These are phyloP conservation scores for Phasia obesa DNA, from an alignment of 2,888 invertebrate genomes.

Conservation along the genomic window DNA sequence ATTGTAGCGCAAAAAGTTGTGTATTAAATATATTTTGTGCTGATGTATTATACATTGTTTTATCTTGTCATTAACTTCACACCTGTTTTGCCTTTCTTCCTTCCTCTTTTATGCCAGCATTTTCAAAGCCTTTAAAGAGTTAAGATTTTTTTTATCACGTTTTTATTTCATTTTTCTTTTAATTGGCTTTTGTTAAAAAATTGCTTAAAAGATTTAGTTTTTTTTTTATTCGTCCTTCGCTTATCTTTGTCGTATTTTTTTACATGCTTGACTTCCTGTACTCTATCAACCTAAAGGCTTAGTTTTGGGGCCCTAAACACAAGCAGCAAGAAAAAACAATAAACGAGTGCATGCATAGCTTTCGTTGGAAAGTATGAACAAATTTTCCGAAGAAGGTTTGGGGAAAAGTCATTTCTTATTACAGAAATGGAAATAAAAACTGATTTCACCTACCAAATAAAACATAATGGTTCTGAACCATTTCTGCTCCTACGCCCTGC, in stretches of 20 bases:
- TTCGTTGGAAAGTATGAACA: background rate
- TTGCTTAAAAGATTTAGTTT: constrained; percentile 22
- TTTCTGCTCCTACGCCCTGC: no score
- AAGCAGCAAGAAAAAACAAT: background rate
- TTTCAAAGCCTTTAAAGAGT: no score
- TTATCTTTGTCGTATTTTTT: constrained; percentile 40
- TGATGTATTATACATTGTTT: no score
- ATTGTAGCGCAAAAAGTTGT: no score
- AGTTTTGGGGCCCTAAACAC: constrained; percentile 11
- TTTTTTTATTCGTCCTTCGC: constrained; percentile 44
- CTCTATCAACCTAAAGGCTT: constrained; percentile 30
- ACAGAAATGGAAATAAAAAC: no score
- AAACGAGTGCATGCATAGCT: background rate
- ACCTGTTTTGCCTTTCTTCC: no score
- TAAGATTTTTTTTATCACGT: no score
- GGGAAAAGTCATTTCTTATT: background rate
- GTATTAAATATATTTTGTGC: no score
- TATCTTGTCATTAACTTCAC: no score
- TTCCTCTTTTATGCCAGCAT: background rate
- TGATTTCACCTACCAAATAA: no score
- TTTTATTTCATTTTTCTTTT: background rate
- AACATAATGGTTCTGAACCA: no score
- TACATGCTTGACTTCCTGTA: constrained; percentile 53
- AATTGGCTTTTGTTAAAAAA: constrained; percentile 4
- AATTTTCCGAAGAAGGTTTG: background rate